Evolutionary conservation across 2,888 invertebrate species (phyloP).

Genomic region (Drosophila pseudotakahashii): DNA sequence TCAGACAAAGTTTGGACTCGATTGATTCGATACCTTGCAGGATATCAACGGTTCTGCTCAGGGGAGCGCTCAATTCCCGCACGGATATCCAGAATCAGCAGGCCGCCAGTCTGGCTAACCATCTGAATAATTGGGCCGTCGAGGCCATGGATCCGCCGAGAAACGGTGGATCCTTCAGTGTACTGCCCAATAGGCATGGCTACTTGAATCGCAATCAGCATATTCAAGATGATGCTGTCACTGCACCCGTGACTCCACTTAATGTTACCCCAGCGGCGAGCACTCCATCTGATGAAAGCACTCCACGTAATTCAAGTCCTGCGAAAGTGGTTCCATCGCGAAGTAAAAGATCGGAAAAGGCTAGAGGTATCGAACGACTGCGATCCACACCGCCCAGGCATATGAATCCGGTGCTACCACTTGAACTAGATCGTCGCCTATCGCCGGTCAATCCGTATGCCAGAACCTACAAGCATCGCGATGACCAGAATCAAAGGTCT

Average conservation of each 20-base stretch:
- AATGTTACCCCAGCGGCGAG: neutral
- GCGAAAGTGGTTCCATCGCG: too few species aligned
- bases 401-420: neutral
- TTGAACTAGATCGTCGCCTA: neutral
- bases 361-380: constrained; percentile 1
- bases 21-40: neutral
- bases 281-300: neutral
- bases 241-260: neutral
- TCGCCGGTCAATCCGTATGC: neutral
- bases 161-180: neutral
- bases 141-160: constrained; percentile 23
- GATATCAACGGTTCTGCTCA: neutral
- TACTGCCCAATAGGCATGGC: constrained; percentile 3
- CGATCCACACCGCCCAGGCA: neutral
- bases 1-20: neutral
- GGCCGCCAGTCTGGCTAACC: neutral
- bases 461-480: too few species aligned
- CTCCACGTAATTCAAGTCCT: too few species aligned
- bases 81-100: neutral
- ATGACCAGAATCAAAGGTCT: neutral
- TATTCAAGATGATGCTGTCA: neutral
- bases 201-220: neutral
- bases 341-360: neutral
- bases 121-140: constrained; percentile 23
- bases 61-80: neutral